Percentiles rank a stretch among this genome's conserved stretches.
phyloP scores from a whole-genome alignment of 2,113 vertebrate species.

The Colossoma macropomum region DNA sequence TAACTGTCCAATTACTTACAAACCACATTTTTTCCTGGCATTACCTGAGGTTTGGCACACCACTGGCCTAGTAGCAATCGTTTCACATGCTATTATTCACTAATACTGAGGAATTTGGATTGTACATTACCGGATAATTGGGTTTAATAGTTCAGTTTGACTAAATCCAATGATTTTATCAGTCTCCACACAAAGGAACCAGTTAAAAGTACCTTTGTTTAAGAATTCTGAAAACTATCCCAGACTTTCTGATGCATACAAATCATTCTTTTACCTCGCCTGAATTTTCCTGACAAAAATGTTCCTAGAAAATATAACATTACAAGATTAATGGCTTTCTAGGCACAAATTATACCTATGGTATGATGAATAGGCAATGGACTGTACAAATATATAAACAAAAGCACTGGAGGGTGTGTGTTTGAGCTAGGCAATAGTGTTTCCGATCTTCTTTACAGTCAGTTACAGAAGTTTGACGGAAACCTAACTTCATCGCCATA shows the following conservation, averaged over 20 bases:
- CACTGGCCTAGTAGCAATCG: conserved; percentile 7
- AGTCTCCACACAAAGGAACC: conserved; percentile 8
- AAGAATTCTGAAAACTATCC: not conserved
- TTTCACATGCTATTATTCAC: conserved; percentile 17
- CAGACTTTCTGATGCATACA: not conserved
- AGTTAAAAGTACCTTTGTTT: not conserved
- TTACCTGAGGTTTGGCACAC: not conserved
- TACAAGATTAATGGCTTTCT: not conserved
- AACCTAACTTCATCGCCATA: not conserved
- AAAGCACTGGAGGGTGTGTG: not conserved
- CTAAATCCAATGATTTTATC: conserved; percentile 27
- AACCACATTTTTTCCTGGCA: not conserved
- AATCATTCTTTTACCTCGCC: not conserved
- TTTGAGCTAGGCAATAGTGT: conserved; percentile 10
- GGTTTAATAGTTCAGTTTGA: conserved; percentile 28
- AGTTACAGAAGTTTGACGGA: not conserved
- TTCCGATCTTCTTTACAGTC: not conserved
- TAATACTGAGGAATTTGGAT: conserved; percentile 32
- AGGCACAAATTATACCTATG: not conserved
- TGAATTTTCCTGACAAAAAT: not conserved
- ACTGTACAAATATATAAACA: conserved; percentile 16
- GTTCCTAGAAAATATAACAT: not conserved
- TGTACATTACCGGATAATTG: not conserved
- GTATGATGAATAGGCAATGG: conserved; percentile 21
- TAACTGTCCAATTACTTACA: not conserved